A percentile compares a stretch with the other conserved stretches of the same genome.
Conservation (phyloP, 37 sponge, comb jelly and placozoan species). For the Sycon ciliatum region DNA sequence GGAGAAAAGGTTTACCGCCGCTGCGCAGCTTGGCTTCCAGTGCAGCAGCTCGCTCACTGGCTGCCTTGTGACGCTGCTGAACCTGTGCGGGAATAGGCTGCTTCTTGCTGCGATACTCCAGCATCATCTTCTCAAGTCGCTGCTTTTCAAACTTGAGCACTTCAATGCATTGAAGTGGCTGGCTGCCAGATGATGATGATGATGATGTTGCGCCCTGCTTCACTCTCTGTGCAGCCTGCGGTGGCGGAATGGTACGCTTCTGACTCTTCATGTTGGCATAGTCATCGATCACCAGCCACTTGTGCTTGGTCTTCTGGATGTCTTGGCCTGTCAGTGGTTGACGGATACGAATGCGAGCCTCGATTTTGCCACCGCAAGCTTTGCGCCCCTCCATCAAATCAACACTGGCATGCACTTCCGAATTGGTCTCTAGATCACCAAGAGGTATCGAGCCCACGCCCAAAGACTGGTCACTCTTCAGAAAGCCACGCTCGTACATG, state of each 20-base stretch:
- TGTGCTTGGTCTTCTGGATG: constrained; percentile 15
- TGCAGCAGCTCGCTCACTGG: no score
- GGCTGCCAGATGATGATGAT: no score
- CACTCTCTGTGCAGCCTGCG: no score
- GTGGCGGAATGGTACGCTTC: no score
- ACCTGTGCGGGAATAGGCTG: no score
- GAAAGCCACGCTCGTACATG: constrained; percentile 44
- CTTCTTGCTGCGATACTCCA: no score
- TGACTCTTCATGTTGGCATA: no score
- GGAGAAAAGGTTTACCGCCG: background rate
- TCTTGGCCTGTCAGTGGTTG: constrained; percentile 49
- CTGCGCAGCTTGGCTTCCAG: background rate
- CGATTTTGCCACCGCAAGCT: constrained; percentile 60
- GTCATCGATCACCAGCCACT: constrained; percentile 21
- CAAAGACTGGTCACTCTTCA: constrained; percentile 13
- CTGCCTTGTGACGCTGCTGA: no score
- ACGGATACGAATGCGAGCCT: constrained; percentile 50
- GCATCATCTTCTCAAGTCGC: no score
- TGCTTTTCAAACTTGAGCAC: no score
- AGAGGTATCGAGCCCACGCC: constrained; percentile 37
- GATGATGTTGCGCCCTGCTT: no score
- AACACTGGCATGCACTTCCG: constrained; percentile 38
- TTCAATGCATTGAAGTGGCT: no score
- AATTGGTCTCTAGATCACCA: constrained; percentile 53
- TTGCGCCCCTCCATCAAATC: constrained; percentile 54